Conservation (phyloP, 2,888 invertebrate genomes). For the Andrena praecox region DNA sequence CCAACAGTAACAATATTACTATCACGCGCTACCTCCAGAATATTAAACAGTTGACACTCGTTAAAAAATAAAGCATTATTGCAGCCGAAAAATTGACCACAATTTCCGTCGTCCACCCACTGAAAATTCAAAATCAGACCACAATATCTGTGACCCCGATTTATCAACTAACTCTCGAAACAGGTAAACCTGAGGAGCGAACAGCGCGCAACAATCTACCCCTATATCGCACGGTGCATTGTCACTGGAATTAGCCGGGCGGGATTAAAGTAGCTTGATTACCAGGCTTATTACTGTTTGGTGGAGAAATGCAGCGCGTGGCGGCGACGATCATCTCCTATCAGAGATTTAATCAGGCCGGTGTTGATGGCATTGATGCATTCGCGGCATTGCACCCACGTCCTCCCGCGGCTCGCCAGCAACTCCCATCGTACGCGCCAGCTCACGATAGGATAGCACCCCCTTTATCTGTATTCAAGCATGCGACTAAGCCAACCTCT, state of each 20-base stretch:
- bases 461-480: conserved; percentile 73
- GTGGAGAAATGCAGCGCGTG: neutral
- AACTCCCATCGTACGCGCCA: conserved; percentile 43
- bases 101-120: too few species aligned
- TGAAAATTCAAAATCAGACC: too few species aligned
- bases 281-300: neutral
- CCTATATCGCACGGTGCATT: neutral
- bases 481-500: conserved; percentile 77
- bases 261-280: conserved; percentile 4
- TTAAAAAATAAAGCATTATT: too few species aligned
- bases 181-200: too few species aligned
- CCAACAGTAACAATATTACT: neutral
- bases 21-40: neutral
- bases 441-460: conserved; percentile 60
- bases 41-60: too few species aligned
- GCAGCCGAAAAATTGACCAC: too few species aligned
- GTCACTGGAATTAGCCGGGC: neutral
- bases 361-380: conserved; percentile 60
- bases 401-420: conserved; percentile 43
- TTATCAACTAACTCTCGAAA: too few species aligned
- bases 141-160: too few species aligned
- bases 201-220: neutral
- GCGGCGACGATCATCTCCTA: conserved; percentile 46
- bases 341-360: conserved; percentile 57
- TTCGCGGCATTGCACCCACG: conserved; percentile 53